phyloP scores from a whole-genome alignment of 2,888 invertebrate species.

The Sarcophaga subvicina region DNA sequence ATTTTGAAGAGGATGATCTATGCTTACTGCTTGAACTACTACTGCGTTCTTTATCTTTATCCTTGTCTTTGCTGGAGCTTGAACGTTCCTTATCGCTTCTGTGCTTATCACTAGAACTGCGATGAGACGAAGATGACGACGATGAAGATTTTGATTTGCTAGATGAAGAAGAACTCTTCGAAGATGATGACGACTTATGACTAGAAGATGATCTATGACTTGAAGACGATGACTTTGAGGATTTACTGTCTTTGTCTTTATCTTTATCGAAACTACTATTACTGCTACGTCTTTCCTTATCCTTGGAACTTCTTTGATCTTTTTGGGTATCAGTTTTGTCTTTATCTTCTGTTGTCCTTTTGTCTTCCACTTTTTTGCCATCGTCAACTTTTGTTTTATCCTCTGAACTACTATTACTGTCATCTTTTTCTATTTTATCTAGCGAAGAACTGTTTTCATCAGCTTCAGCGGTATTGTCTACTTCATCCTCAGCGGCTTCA shows the following conservation, averaged over 20 bases:
- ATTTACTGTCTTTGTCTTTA: conserved; percentile 78
- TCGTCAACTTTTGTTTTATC: conserved; percentile 78
- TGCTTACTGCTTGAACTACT: conserved; percentile 78
- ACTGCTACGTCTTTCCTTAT: conserved; percentile 65
- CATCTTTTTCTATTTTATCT: conserved; percentile 74
- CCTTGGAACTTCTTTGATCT: conserved; percentile 71
- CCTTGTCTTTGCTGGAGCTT: conserved; percentile 72
- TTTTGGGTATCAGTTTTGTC: conserved; percentile 71
- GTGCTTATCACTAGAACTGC: conserved; percentile 81
- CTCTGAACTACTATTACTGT: conserved; percentile 76
- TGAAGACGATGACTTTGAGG: conserved; percentile 74
- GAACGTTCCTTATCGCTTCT: conserved; percentile 78
- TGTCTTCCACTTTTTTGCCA: conserved; percentile 56
- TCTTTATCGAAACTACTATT: conserved; percentile 71
- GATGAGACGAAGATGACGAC: conserved; percentile 76
- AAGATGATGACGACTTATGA: conserved; percentile 78
- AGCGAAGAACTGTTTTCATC: conserved; percentile 65
- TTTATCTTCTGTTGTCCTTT: conserved; percentile 68
- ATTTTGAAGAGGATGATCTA: conserved; percentile 71
- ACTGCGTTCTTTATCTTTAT: conserved; percentile 74
- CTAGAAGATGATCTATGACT: conserved; percentile 81
- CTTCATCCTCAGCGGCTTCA: conserved; percentile 46
- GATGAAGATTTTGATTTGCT: conserved; percentile 72
- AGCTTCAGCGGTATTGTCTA: conserved; percentile 37
- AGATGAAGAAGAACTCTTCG: conserved; percentile 75